phyloP scores from a whole-genome alignment of 2,113 vertebrate species.

The Prionailurus viverrinus region DNA sequence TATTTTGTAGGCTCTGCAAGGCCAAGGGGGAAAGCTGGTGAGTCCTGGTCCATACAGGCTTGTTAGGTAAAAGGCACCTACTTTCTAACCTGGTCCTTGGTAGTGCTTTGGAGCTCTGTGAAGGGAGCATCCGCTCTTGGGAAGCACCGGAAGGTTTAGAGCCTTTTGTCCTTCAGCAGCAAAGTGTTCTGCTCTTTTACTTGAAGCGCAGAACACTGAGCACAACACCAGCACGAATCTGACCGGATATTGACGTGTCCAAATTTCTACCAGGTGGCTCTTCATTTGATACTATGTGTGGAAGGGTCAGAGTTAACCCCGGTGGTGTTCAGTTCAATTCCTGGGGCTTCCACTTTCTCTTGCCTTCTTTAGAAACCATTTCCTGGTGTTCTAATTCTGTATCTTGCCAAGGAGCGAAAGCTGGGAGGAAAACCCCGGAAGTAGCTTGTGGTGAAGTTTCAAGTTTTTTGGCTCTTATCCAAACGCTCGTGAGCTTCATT shows the following conservation, averaged over 20 bases:
- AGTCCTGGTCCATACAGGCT: not conserved
- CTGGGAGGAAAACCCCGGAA: constrained; percentile 76
- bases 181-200: constrained; percentile 18
- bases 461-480: constrained; percentile 87
- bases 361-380: constrained; percentile 74
- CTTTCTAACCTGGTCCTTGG: not conserved
- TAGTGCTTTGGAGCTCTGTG: constrained; percentile 23
- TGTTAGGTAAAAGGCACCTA: not conserved
- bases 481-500: constrained; percentile 85
- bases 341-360: constrained; percentile 63
- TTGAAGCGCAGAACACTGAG: constrained; percentile 22
- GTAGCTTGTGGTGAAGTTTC: constrained; percentile 85
- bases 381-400: constrained; percentile 77
- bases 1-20: constrained; percentile 38
- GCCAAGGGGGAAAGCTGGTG: not conserved
- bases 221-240: constrained; percentile 21
- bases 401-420: constrained; percentile 77
- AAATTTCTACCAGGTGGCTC: constrained; percentile 40
- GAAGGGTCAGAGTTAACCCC: constrained; percentile 51
- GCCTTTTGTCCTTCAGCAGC: constrained; percentile 46
- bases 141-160: not conserved
- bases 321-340: constrained; percentile 22
- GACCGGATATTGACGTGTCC: not conserved
- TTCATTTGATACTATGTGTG: constrained; percentile 25
- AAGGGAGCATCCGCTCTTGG: not conserved